Conservation (phyloP, 2,888 invertebrate species). For the Lochmaea capreae region DNA sequence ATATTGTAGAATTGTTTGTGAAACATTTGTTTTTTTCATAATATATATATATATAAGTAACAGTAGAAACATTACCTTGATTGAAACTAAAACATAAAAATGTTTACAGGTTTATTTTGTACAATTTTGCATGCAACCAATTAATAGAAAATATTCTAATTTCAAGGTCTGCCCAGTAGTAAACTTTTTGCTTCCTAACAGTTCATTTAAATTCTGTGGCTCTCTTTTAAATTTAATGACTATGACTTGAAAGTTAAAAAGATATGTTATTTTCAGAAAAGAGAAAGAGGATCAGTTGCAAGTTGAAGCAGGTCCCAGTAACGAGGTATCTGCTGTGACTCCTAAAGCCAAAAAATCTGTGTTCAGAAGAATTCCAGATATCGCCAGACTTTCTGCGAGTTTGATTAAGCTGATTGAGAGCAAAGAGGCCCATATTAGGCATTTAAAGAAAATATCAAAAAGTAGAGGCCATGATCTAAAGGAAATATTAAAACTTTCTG, state of each 20-base stretch:
- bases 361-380: constrained; percentile 9
- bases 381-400: constrained; percentile 13
- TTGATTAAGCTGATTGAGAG: constrained; percentile 16
- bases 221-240: not conserved
- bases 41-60: no score
- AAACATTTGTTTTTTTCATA: no score
- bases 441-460: constrained; percentile 21
- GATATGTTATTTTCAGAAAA: not conserved
- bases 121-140: not conserved
- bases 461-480: constrained; percentile 13
- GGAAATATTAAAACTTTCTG: constrained; percentile 5
- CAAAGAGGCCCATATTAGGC: constrained; percentile 20
- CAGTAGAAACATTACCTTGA: no score
- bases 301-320: not conserved
- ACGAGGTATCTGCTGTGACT: not conserved
- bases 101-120: no score
- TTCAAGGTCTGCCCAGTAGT: not conserved
- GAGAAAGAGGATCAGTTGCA: not conserved
- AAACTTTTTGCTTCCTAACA: not conserved
- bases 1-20: no score
- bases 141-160: not conserved
- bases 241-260: not conserved
- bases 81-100: no score
- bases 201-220: not conserved
- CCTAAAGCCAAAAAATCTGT: constrained; percentile 8